Conservation (phyloP, 2,113 vertebrate species). For the Rhinolophus sinicus region DNA sequence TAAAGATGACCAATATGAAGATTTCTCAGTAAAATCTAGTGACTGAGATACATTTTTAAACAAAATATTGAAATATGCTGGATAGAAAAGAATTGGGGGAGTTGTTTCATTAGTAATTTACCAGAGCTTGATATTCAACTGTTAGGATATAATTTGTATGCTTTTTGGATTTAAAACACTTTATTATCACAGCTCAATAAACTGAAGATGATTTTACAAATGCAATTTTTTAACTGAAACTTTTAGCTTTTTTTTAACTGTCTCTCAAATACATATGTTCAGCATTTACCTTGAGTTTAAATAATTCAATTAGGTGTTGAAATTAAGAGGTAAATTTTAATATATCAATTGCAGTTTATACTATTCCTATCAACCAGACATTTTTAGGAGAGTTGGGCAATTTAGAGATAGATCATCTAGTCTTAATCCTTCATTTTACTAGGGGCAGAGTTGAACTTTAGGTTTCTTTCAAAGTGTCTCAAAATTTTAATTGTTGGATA, state of each 20-base stretch:
- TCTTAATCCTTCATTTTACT: background rate
- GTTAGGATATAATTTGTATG: background rate
- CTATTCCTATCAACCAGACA: background rate
- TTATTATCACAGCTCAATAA: background rate
- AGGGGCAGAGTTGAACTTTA: conserved; percentile 24
- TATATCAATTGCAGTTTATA: background rate
- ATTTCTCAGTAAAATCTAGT: conserved; percentile 52
- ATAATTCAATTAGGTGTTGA: conserved; percentile 7
- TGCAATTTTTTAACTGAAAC: background rate
- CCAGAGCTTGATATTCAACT: conserved; percentile 10
- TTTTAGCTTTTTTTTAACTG: background rate
- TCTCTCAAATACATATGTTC: conserved; percentile 24
- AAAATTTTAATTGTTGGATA: conserved; percentile 45
- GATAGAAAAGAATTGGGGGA: conserved; percentile 10
- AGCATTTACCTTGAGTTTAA: background rate
- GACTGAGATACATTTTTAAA: background rate
- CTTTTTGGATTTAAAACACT: conserved; percentile 44
- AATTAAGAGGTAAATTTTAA: conserved; percentile 23
- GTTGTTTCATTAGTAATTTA: conserved; percentile 47
- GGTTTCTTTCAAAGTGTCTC: background rate
- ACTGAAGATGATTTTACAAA: conserved; percentile 26
- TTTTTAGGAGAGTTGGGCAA: background rate
- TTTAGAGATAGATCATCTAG: background rate
- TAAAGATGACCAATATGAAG: background rate
- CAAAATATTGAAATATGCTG: background rate